Percentiles rank a stretch among this genome's conserved stretches.
phyloP scores from a whole-genome alignment of 2,113 vertebrate species.

The Chaetodon trifascialis region DNA sequence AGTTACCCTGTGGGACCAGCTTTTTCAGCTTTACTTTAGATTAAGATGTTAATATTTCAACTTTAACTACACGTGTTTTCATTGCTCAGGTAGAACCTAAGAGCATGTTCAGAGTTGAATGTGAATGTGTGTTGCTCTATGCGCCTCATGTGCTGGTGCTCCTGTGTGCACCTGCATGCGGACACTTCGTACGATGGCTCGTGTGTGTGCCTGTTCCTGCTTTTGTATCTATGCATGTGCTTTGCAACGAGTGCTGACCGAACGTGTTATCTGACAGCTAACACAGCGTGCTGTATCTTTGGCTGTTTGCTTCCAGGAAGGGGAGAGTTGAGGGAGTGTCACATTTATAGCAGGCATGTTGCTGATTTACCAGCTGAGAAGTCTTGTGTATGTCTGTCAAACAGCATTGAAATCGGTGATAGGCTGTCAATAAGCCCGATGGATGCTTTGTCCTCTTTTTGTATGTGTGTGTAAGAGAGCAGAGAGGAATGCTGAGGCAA shows the following conservation, averaged over 20 bases:
- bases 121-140: constrained; percentile 1
- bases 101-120: neutral
- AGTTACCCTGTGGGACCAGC: constrained; percentile 18
- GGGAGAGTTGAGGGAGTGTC: constrained; percentile 65
- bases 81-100: neutral
- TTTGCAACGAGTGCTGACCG: constrained; percentile 21
- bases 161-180: neutral
- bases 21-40: constrained; percentile 32
- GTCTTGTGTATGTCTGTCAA: constrained; percentile 31
- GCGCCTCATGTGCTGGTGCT: neutral
- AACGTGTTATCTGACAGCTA: constrained; percentile 65
- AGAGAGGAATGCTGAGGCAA: constrained; percentile 2
- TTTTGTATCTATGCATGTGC: constrained; percentile 42
- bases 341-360: constrained; percentile 64
- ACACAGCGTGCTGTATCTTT: constrained; percentile 65
- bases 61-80: neutral
- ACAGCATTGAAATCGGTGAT: constrained; percentile 34
- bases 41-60: constrained; percentile 44
- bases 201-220: constrained; percentile 14
- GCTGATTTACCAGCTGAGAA: constrained; percentile 52
- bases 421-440: constrained; percentile 21
- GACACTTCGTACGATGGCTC: constrained; percentile 2
- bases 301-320: constrained; percentile 72
- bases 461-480: constrained; percentile 24
- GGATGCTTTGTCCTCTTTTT: constrained; percentile 27